Percentiles rank a stretch among this genome's conserved stretches.
phyloP scores from a whole-genome alignment of 2,113 vertebrate genomes.

The Mellivora capensis region DNA sequence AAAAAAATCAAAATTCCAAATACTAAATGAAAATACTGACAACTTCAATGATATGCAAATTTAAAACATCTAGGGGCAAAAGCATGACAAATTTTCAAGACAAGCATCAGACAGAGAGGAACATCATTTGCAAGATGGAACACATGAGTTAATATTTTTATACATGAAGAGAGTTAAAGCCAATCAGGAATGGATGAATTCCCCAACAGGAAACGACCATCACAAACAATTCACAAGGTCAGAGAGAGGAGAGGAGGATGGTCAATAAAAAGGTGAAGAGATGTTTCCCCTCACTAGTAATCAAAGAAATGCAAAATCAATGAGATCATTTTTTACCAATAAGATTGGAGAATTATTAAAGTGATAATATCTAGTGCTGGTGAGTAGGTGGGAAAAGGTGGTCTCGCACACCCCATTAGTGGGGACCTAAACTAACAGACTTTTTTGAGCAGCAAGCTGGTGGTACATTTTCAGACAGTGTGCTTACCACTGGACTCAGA shows the following conservation, averaged over 20 bases:
- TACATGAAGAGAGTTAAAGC: background rate
- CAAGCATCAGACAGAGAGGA: background rate
- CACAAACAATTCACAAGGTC: background rate
- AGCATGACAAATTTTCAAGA: background rate
- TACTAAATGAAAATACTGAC: background rate
- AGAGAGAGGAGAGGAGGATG: too few relatives aligned
- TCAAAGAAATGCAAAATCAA: background rate
- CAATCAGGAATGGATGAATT: background rate
- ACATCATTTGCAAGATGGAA: background rate
- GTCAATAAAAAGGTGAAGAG: background rate
- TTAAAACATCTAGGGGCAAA: background rate
- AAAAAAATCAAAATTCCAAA: background rate
- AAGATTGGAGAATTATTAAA: background rate
- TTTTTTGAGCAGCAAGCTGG: background rate
- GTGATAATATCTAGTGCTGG: background rate
- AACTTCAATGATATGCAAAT: background rate
- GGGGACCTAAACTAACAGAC: background rate
- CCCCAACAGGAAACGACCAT: background rate
- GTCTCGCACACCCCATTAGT: background rate
- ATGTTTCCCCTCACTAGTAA: background rate
- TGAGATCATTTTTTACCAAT: background rate
- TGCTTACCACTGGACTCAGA: background rate
- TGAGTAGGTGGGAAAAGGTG: background rate
- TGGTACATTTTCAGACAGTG: background rate
- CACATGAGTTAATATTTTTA: background rate